Percentiles rank a stretch among this genome's conserved stretches.
Conservation (phyloP, 2,888 invertebrate genomes). For the Oligia strigilis region DNA sequence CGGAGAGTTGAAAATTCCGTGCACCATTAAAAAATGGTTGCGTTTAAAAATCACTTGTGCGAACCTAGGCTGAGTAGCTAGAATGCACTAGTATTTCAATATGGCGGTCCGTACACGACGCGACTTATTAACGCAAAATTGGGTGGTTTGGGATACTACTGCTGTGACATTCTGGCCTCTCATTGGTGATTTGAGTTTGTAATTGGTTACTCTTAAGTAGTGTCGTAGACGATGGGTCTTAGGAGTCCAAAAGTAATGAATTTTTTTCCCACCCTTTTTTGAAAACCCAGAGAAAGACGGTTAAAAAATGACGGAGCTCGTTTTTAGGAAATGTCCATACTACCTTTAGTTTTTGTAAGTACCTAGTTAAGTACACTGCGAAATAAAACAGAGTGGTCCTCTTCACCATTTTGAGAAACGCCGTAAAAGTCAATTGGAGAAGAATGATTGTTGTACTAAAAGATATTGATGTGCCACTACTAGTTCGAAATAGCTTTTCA, state of each 20-base stretch:
- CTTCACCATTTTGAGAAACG: constrained; percentile 8
- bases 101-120: background rate
- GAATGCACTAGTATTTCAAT: background rate
- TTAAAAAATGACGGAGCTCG: background rate
- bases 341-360: background rate
- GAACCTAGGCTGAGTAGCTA: background rate
- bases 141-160: background rate
- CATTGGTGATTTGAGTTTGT: background rate
- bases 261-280: background rate
- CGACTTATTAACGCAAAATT: too few species aligned
- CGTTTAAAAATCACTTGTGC: too few species aligned
- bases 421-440: constrained; percentile 27
- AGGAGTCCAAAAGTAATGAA: background rate
- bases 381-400: constrained; percentile 20
- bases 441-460: constrained; percentile 38
- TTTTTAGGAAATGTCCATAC: background rate
- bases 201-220: background rate
- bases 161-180: background rate
- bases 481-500: constrained; percentile 17
- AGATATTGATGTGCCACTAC: constrained; percentile 29
- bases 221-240: background rate
- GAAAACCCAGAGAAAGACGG: too few species aligned
- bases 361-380: background rate
- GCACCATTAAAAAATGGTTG: too few species aligned
- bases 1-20: too few species aligned